Conservation (phyloP, 2,888 invertebrate genomes). For the Iphiclides podalirius region DNA sequence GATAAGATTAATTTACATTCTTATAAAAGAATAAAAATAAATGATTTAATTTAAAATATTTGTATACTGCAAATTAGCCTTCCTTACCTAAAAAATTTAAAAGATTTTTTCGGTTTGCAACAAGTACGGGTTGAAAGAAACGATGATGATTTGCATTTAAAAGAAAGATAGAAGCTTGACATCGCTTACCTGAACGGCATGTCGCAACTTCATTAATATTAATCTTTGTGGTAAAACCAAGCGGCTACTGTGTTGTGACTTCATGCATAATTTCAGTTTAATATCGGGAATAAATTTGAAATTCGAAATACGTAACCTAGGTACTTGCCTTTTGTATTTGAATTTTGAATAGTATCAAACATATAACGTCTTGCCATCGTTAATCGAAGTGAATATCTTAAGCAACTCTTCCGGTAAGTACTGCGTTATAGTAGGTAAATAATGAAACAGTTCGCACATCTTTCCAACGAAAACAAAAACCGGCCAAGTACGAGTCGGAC, state of each 20-base stretch:
- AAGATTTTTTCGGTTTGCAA: constrained; percentile 17
- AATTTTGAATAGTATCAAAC: constrained; percentile 14
- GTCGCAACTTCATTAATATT: constrained; percentile 75
- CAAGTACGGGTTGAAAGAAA: constrained; percentile 28
- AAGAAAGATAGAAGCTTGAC: constrained; percentile 56
- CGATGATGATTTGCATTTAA: constrained; percentile 64
- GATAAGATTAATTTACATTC: no score
- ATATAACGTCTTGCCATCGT: no score
- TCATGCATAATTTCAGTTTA: constrained; percentile 69
- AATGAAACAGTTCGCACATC: no score
- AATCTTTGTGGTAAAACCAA: constrained; percentile 56
- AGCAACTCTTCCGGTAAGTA: no score
- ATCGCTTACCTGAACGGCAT: constrained; percentile 53
- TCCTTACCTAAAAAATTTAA: no score
- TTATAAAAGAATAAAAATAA: no score
- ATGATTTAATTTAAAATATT: no score
- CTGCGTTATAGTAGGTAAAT: no score
- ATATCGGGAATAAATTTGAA: constrained; percentile 66
- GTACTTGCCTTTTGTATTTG: constrained; percentile 12
- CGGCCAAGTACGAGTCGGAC: no score
- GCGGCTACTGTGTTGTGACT: constrained; percentile 58
- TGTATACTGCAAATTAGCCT: no score
- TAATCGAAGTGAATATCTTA: no score
- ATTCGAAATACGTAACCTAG: constrained; percentile 37
- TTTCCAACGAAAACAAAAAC: no score